Conservation (phyloP, 2,797 vertebrate genomes). For the Falco rusticolus region DNA sequence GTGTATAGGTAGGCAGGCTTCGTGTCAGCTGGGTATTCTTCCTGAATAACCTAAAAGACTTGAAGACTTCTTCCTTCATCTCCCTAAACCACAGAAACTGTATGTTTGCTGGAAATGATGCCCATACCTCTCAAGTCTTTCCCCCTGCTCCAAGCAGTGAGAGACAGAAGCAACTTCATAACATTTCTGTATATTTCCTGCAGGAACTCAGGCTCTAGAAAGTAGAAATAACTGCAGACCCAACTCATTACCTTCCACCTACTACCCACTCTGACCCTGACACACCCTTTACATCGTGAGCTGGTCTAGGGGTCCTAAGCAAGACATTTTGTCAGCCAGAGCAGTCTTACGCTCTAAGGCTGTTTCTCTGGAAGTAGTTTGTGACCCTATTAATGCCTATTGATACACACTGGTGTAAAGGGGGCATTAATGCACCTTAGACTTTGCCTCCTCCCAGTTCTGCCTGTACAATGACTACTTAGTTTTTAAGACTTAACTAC, state of each 20-base stretch:
- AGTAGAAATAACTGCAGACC: background rate
- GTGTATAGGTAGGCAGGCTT: background rate
- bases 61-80: background rate
- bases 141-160: background rate
- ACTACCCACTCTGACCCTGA: background rate
- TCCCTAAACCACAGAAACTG: background rate
- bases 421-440: background rate
- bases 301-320: background rate
- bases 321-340: background rate
- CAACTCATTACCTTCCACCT: background rate
- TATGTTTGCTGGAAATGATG: background rate
- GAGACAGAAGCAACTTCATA: background rate
- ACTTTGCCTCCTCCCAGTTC: background rate
- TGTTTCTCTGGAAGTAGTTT: background rate
- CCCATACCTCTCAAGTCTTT: background rate
- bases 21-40: background rate
- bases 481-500: background rate
- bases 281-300: background rate
- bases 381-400: background rate
- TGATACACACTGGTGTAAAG: background rate
- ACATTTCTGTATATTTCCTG: background rate
- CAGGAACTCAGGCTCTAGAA: background rate
- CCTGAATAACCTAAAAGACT: background rate
- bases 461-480: background rate
- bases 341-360: accelerated